Conservation (phyloP, 2,888 invertebrate genomes). For the Agrenia bidenticulata region DNA sequence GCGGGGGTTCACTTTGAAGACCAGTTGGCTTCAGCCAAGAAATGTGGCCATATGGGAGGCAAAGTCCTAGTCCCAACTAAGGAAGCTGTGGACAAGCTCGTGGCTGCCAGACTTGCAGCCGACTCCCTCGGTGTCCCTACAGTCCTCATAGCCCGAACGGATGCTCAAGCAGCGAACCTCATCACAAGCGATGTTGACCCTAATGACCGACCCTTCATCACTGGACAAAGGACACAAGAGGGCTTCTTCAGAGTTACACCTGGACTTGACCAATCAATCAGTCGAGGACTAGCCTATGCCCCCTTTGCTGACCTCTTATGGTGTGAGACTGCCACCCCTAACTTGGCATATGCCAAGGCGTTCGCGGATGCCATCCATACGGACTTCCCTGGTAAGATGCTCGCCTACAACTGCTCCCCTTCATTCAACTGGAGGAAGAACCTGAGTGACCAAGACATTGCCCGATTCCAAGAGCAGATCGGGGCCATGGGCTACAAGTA, state of each 20-base stretch:
- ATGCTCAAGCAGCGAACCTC: conserved; percentile 56
- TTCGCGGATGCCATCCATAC: conserved; percentile 43
- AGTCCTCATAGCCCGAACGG: conserved; percentile 56
- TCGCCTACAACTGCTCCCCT: conserved; percentile 46
- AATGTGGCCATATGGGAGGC: conserved; percentile 57
- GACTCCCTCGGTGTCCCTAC: conserved; percentile 56
- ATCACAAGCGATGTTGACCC: conserved; percentile 56
- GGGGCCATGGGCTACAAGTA: conserved; percentile 57
- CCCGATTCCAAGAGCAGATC: conserved; percentile 55
- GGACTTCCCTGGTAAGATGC: conserved; percentile 38
- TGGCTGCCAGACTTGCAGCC: conserved; percentile 56
- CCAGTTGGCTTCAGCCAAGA: conserved; percentile 57
- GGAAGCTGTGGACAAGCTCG: conserved; percentile 56
- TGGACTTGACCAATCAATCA: conserved; percentile 55
- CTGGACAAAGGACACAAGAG: conserved; percentile 55
- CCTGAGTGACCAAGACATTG: conserved; percentile 55
- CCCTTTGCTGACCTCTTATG: conserved; percentile 55
- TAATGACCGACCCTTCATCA: conserved; percentile 56
- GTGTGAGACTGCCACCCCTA: conserved; percentile 57
- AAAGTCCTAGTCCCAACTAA: conserved; percentile 56
- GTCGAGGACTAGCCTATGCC: conserved; percentile 54
- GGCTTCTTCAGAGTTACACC: conserved; percentile 54
- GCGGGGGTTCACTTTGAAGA: conserved; percentile 56
- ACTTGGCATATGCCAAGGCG: conserved; percentile 54
- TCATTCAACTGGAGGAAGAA: conserved; percentile 53